Evolutionary conservation across 2,797 vertebrate species (phyloP).

Genomic region (Galago senegalensis): DNA sequence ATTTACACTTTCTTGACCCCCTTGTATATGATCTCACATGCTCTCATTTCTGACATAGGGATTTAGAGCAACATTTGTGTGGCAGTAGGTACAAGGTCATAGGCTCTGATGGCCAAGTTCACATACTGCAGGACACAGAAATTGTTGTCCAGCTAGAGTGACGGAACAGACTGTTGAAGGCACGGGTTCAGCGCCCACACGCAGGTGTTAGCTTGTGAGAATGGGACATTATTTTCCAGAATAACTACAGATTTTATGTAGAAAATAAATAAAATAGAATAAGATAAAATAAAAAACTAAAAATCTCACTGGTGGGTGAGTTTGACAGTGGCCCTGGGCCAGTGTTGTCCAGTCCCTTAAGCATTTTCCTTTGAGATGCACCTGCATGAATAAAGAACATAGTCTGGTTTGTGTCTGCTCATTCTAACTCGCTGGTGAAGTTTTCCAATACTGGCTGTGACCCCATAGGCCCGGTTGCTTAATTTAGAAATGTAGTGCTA

Average conservation of each 20-base stretch:
- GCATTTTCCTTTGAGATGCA: not conserved
- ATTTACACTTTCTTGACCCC: not conserved
- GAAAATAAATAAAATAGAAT: not conserved
- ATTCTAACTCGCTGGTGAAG: not conserved
- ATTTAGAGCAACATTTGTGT: not conserved
- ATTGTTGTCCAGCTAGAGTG: not conserved
- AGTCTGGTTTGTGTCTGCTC: not conserved
- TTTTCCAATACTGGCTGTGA: not conserved
- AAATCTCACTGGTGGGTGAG: not conserved
- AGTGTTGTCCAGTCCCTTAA: not conserved
- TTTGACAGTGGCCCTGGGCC: not conserved
- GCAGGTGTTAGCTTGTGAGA: not conserved
- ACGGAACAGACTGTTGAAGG: not conserved
- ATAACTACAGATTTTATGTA: not conserved
- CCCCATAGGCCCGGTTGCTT: not conserved
- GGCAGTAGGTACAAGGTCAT: not conserved
- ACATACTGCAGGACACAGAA: not conserved
- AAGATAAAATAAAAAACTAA: not conserved
- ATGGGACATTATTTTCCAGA: not conserved
- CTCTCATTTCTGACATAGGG: not conserved
- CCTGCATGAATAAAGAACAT: not conserved
- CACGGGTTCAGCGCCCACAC: not conserved
- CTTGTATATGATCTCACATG: not conserved
- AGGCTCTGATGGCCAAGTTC: not conserved
- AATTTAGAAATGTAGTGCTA: not conserved